These are phyloP conservation scores for Nyctibius bracteatus DNA, from an alignment of 2,113 vertebrate species.

Conservation along the genomic window DNA sequence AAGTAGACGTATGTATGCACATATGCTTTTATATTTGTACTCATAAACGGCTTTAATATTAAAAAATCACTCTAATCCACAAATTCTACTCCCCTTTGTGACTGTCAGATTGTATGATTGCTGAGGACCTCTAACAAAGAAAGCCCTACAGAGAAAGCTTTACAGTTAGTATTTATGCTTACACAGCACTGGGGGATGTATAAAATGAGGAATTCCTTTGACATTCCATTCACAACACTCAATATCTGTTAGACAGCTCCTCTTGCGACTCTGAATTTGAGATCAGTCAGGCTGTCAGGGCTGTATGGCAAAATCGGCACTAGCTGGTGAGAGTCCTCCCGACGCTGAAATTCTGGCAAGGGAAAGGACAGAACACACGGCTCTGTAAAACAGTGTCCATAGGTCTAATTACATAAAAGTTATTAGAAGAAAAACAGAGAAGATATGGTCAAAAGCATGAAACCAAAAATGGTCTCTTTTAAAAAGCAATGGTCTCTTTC, in stretches of 20 bases:
- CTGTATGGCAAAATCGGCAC: background rate
- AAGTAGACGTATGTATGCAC: background rate
- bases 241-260: background rate
- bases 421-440: background rate
- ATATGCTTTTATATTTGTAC: conserved; percentile 10
- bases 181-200: background rate
- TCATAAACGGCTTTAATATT: background rate
- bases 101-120: background rate
- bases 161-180: background rate
- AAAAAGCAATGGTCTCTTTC: background rate
- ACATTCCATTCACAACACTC: background rate
- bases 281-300: background rate
- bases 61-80: background rate
- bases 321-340: background rate
- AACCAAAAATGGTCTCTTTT: background rate
- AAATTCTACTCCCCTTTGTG: background rate
- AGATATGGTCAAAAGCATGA: fast-evolving
- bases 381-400: background rate
- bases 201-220: conserved; percentile 1
- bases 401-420: background rate
- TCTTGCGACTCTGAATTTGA: background rate
- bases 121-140: background rate
- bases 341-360: background rate
- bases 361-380: background rate
- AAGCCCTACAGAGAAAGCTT: background rate